Base-by-base conservation (phyloP, 37 sponge, comb jelly and placozoan species). In the Bolinopsis microptera region DNA sequence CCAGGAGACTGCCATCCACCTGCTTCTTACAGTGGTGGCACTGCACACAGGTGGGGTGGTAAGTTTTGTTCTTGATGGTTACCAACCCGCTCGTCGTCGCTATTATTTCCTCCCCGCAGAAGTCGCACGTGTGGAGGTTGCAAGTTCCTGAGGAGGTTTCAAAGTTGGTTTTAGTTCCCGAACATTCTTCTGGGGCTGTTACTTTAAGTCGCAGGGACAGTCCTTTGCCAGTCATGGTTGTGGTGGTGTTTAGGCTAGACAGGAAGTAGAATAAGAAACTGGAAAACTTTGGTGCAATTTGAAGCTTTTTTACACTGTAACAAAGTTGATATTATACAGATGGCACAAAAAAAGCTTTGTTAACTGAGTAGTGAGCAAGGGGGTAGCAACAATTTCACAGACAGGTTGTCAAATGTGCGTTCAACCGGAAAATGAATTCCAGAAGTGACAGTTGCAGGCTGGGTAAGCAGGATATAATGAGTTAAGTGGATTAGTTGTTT, bases 1-100 rank as follows among this genome's bases (percentile, higher is more conserved):
- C 75, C 13, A 72, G 26, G 75, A 72, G 75, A 72, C 75, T 72
- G 5, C 75, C 75, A 72, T 72, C 75, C 26, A 72, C 75, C 75
- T 28, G 26, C 75, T 72, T 72, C 31, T 3, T 72, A 21, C 75
- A 72, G 22, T 2, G 5, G 31, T 28, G 5, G 18, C 75, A 72
- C 75, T 72, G 75, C 31, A 72, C 75, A 21, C 75, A 72, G n/a
- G 26, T 72, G 31, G 75, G 75, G 18, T 72, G 75, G 75, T 72
- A 72, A n/a, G 75, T 72, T 8, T 72, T 72, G 75, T 72, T 72
- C 75, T 28, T 72, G 31, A 72, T 72, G n/a, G 31, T 72, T n/a
- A 72, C 75, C 31, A 72, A 5, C 5, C 75, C 75, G 18, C 75
- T 72, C 75, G 5, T n/a, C 5, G 75, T 72, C 27, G 26, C 75